Evolutionary conservation across 1,140 invertebrate species (phyloP).

Genomic region (Aphelenchoides fujianensis): DNA sequence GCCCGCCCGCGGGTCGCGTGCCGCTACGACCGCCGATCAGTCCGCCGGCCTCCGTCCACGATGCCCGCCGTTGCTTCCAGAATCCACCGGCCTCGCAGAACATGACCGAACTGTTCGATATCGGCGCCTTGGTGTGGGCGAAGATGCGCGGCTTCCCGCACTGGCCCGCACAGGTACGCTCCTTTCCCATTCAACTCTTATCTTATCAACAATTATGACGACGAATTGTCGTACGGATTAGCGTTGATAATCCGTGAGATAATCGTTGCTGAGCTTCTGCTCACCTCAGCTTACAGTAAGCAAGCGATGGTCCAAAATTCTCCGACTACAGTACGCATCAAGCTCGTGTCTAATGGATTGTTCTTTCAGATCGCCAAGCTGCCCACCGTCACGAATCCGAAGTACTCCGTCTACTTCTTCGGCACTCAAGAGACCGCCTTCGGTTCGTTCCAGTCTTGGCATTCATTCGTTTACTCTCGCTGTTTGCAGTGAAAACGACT

Average conservation of each 20-base stretch:
- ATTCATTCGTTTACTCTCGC: slow-evolving; percentile 25
- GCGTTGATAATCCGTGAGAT: too few relatives aligned
- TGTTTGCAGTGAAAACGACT: not conserved
- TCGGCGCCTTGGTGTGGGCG: slow-evolving; percentile 36
- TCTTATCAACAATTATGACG: slow-evolving; percentile 14
- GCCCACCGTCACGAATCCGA: slow-evolving; percentile 1
- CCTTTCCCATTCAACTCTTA: slow-evolving; percentile 23
- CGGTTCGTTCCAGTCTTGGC: slow-evolving; percentile 13
- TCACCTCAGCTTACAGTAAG: not conserved
- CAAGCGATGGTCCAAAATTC: not conserved
- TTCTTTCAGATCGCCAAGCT: slow-evolving; percentile 13
- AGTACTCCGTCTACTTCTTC: slow-evolving; percentile 37
- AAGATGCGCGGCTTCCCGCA: slow-evolving; percentile 45
- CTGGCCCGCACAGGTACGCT: slow-evolving; percentile 39
- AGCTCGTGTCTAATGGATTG: too few relatives aligned
- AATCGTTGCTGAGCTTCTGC: not conserved
- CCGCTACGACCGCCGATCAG: too few relatives aligned
- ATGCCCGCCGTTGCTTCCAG: not conserved
- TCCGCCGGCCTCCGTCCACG: not conserved
- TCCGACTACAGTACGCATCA: too few relatives aligned
- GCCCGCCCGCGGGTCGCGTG: not conserved
- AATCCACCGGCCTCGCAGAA: not conserved
- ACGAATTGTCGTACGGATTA: too few relatives aligned
- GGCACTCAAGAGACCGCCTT: slow-evolving; percentile 36
- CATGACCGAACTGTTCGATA: slow-evolving; percentile 20